Evolutionary conservation across 2,797 vertebrate genomes (phyloP), one percentile per base, ranked within the genome.

Genomic region (Florisuga fusca): DNA sequence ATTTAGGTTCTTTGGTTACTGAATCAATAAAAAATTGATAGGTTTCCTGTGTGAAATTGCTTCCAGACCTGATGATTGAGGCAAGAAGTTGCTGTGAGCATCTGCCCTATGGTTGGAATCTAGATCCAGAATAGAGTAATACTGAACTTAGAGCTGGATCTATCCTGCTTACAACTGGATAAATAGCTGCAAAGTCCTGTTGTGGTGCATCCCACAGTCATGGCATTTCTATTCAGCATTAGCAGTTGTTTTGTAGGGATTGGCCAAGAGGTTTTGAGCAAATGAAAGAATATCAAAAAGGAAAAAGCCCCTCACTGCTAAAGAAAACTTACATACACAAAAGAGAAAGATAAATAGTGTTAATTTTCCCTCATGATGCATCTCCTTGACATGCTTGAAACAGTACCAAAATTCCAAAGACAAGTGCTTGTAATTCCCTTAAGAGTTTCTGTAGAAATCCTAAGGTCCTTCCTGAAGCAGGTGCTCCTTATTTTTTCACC

Each of bases 281-380:
- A 87, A 78, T 55, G 79, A 55, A 92, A 86, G 63, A 82, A 93
- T 94, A 95, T 94, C 71, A 93, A 51, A 91, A 84, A 38, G 31
- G 58, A 75, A 94, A 77, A 79, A 54, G 14, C 0, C 4, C 6
- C 64, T 75, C 1, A 2, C 16, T 64, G 63, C 61, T 86, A 74
- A 93, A 51, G 43, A 73, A 78, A 72, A 86, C 5, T 5, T 64
- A 22, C 5, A 4, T 62, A 25, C 38, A 66, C 5, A 61, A 64
- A 84, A 81, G 25, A 63, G 46, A 80, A 74, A 89, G 51, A 75
- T 12, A 68, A 63, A 66, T 41, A 48, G 11, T 31, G 58, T 73
- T 80, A 77, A 66, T 50, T 18, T 78, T 89, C 50, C 25, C 15
- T 81, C 55, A 75, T 59, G 50, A 63, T 54, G 20, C 12, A 69